Evolutionary conservation across 2,797 vertebrate genomes (phyloP).

Genomic region (Lacerta agilis): DNA sequence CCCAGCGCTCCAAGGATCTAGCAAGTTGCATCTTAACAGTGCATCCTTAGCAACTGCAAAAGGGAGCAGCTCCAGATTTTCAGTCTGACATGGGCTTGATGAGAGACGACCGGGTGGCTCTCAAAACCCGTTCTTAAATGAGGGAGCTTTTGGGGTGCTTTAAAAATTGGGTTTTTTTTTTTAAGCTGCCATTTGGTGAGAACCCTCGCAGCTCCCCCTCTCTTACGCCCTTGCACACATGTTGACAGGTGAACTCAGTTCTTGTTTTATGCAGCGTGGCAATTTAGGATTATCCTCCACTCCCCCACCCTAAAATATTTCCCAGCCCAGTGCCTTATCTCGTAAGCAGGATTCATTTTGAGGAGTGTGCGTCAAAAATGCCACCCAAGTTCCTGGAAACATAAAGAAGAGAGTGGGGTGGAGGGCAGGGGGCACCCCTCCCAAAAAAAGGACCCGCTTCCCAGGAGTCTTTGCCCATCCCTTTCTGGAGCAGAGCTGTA

Average conservation of each 20-base stretch:
- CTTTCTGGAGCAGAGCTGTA: fast-evolving
- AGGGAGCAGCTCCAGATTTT: not conserved
- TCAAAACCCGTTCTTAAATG: too few species aligned
- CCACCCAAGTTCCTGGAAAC: too few species aligned
- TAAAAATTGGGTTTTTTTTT: too few species aligned
- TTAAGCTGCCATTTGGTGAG: fast-evolving
- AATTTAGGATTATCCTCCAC: not conserved
- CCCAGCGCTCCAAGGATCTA: not conserved
- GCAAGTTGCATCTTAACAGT: not conserved
- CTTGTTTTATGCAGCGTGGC: fast-evolving
- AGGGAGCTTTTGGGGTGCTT: too few species aligned
- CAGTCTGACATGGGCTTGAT: not conserved
- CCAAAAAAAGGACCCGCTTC: not conserved
- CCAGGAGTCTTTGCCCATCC: not conserved
- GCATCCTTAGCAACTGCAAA: not conserved
- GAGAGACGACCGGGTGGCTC: too few species aligned
- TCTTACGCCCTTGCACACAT: not conserved
- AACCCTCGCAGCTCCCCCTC: not conserved
- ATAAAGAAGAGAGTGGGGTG: too few species aligned
- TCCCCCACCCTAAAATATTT: not conserved
- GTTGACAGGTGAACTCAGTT: not conserved
- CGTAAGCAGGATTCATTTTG: not conserved
- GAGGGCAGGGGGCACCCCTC: not conserved
- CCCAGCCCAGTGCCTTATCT: slow-evolving; percentile 67
- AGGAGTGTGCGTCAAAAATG: not conserved